phyloP scores from a whole-genome alignment of 2,888 invertebrate genomes.

The Melinopterus prodromus region DNA sequence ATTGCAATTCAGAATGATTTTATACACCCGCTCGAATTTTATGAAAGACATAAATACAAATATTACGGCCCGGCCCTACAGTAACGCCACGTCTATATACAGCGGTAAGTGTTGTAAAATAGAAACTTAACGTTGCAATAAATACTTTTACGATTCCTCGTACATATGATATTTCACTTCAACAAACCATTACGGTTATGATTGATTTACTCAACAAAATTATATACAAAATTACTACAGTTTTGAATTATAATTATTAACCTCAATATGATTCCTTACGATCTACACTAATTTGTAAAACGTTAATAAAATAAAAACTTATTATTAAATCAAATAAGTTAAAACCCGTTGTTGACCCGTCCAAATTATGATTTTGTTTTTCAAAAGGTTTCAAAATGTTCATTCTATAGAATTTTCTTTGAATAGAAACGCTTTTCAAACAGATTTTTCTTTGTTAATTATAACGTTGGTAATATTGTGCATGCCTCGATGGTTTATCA shows the following conservation, averaged over 20 bases:
- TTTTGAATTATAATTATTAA: neutral
- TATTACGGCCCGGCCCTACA: slow-evolving; percentile 17
- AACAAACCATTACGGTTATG: neutral
- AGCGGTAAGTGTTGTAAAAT: slow-evolving; percentile 34
- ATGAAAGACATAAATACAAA: slow-evolving; percentile 25
- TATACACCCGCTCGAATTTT: slow-evolving; percentile 11
- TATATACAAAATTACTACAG: neutral
- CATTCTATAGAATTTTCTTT: neutral
- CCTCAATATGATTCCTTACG: too few species aligned
- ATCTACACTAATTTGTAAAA: too few species aligned
- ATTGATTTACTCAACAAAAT: neutral
- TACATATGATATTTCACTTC: slow-evolving; percentile 4
- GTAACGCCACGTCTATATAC: slow-evolving; percentile 14
- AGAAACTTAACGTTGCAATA: slow-evolving; percentile 38
- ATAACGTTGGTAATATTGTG: neutral
- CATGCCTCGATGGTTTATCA: slow-evolving; percentile 11
- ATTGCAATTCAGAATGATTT: neutral
- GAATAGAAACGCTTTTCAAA: too few species aligned
- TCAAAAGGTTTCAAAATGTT: neutral
- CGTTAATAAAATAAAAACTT: too few species aligned
- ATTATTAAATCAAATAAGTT: too few species aligned
- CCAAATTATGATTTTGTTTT: too few species aligned
- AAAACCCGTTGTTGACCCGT: too few species aligned
- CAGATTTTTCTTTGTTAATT: neutral
- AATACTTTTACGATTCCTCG: slow-evolving; percentile 35